A percentile compares a stretch with the other conserved stretches of the same genome.
These are phyloP conservation scores for Dascyllus trimaculatus DNA, from an alignment of 2,113 vertebrate species.

Conservation along the genomic window DNA sequence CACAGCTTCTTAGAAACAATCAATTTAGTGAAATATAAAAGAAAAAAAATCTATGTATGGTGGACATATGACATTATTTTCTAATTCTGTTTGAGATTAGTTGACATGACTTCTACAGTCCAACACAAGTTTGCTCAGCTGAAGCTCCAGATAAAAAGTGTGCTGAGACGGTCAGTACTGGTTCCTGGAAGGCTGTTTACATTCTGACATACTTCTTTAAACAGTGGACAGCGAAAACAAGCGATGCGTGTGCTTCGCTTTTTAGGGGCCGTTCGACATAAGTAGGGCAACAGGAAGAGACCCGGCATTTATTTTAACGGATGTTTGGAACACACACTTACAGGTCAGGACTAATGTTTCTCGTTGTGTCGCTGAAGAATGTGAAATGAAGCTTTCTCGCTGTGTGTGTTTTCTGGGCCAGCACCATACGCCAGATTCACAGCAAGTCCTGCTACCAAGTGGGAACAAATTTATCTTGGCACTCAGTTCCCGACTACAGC, in stretches of 20 bases:
- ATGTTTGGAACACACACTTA: conserved; percentile 34
- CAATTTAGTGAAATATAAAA: too few relatives aligned
- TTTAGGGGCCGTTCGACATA: conserved; percentile 20
- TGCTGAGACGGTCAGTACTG: neutral
- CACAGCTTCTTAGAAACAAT: too few relatives aligned
- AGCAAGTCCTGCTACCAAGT: conserved; percentile 27
- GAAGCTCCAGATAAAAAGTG: neutral
- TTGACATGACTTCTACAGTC: neutral
- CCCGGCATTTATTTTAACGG: conserved; percentile 40
- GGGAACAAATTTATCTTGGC: conserved; percentile 71
- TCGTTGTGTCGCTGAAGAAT: conserved; percentile 51
- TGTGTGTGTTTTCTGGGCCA: conserved; percentile 59
- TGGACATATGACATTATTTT: too few relatives aligned
- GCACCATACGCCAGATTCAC: conserved; percentile 54
- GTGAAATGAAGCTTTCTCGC: conserved; percentile 49
- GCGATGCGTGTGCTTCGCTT: neutral
- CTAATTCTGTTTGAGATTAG: too few relatives aligned
- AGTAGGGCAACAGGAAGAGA: conserved; percentile 61
- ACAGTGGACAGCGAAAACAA: conserved; percentile 15
- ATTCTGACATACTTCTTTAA: conserved; percentile 22
- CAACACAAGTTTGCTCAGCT: neutral
- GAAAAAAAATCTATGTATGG: too few relatives aligned
- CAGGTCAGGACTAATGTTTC: conserved; percentile 48
- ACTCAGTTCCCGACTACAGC: conserved; percentile 48
- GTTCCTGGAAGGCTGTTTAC: conserved; percentile 26